Conservation (phyloP, 1,140 invertebrate genomes). For the Caerostris extrusa region DNA sequence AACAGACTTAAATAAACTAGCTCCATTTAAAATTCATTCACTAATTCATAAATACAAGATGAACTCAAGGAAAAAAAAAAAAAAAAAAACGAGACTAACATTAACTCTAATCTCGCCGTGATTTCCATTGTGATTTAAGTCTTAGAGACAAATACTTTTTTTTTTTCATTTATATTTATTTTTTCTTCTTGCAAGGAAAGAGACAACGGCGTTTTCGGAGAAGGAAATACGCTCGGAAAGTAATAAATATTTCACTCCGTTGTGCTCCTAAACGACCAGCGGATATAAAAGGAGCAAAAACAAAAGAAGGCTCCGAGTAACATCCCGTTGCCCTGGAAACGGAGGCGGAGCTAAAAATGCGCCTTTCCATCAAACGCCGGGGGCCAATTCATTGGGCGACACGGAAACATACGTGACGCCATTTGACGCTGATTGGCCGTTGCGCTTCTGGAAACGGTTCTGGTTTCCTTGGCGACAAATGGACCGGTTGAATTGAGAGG, state of each 20-base stretch:
- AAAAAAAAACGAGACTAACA: neutral
- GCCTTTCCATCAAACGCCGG: conserved; percentile 74
- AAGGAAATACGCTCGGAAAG: conserved; percentile 39
- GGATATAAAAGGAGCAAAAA: conserved; percentile 56
- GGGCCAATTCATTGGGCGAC: conserved; percentile 77
- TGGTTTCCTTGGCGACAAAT: conserved; percentile 77
- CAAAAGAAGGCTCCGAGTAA: conserved; percentile 23
- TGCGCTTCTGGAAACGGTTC: conserved; percentile 62
- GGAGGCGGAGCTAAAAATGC: conserved; percentile 41
- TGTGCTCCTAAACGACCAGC: conserved; percentile 51
- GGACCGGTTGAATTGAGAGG: conserved; percentile 76
- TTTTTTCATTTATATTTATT: neutral
- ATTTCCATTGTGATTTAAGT: conserved; percentile 56
- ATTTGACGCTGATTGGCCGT: conserved; percentile 75
- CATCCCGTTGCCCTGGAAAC: conserved; percentile 65
- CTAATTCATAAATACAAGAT: neutral
- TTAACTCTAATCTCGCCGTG: conserved; percentile 27
- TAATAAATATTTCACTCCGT: conserved; percentile 76
- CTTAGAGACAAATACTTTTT: conserved; percentile 30
- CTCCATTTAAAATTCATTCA: neutral
- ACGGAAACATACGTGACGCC: conserved; percentile 77
- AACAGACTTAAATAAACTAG: neutral
- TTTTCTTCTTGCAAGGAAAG: neutral
- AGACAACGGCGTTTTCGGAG: conserved; percentile 18
- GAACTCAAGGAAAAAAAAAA: neutral